phyloP scores from a whole-genome alignment of 1,140 invertebrate species.

The Anthonomus grandis region DNA sequence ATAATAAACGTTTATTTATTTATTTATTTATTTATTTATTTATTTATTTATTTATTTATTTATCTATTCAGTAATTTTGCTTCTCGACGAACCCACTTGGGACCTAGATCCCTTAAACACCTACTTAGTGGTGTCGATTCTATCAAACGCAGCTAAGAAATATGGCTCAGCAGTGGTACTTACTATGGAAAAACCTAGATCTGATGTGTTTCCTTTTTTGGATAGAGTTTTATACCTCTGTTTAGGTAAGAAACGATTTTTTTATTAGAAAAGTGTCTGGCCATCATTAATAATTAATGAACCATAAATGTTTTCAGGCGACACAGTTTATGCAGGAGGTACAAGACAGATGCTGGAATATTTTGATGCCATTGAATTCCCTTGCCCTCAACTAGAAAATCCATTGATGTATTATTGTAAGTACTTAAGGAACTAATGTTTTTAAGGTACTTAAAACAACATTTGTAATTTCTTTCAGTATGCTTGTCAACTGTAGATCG shows the following conservation, averaged over 20 bases:
- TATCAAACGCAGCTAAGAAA: conserved; percentile 89
- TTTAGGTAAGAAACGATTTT: conserved; percentile 52
- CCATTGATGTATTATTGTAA: conserved; percentile 91
- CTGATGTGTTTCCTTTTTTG: conserved; percentile 89
- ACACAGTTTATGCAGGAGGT: conserved; percentile 86
- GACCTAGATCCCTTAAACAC: conserved; percentile 88
- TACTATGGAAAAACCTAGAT: conserved; percentile 89
- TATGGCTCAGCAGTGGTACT: conserved; percentile 83
- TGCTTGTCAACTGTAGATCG: conserved; percentile 90
- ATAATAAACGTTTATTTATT: background rate
- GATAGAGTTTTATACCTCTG: conserved; percentile 82
- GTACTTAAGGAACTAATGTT: too few relatives aligned
- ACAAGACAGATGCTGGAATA: conserved; percentile 88
- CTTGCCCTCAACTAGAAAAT: conserved; percentile 88
- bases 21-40: background rate
- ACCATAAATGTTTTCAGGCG: too few relatives aligned
- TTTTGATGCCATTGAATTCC: conserved; percentile 87
- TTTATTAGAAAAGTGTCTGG: too few relatives aligned
- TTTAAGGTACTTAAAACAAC: too few relatives aligned
- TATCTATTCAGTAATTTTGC: conserved; percentile 64
- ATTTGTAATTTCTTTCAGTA: conserved; percentile 55
- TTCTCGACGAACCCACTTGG: conserved; percentile 88
- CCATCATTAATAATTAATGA: too few relatives aligned
- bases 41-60: background rate
- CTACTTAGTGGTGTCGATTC: conserved; percentile 86